Base-by-base conservation (phyloP, 23 tunicate genomes). In the Trididemnum miniatum region DNA sequence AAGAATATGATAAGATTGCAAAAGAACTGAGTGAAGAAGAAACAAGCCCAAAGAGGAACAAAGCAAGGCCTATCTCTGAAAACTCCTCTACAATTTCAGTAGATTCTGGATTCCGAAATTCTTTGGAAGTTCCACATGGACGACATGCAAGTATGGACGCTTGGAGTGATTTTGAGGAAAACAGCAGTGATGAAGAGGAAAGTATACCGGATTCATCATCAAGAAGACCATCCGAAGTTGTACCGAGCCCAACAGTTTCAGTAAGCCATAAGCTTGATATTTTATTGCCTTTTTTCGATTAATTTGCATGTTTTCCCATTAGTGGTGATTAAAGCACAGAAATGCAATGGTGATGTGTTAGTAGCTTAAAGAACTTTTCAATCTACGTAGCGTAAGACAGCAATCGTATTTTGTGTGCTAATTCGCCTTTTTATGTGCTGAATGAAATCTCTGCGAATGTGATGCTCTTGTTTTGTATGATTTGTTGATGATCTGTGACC, bases 121-220 rank as follows among this genome's bases (percentile, higher is more conserved):
- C 97, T 34, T 76, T 91, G 15, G 97, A 85, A 39, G 96, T 85
- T 52, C 96, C 92, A 24, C 29, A 83, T 1, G 18, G 35, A 37
- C 65, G 34, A 34, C 34, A 51, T n/a, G 62, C 67, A 15, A 37
- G 80, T 2, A 71, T 39, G 28, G 76, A 51, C 3, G 50, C 50
- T 30, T 85, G 89, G 89, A 85, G 87, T 36, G 87, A 82, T 76
- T 85, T 82, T 65, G 32, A 4, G 30, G 95, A 89, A 31, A 84
- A 90, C 74, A 88, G 86, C 73, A 73, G 54, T 35, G 90, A 74
- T 20, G 97, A 88, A 1, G 93, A 88, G n/a, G 82, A 38, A 31
- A 15, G 1, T n/a, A 32, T 51, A 18, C 59, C 31, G 2, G 76
- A 77, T 25, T 32, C 87, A 26, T 60, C 37, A 34, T 31, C 22